A percentile compares a stretch with the other conserved stretches of the same genome.
Conservation (phyloP, 2,888 invertebrate genomes). For the Tinea trinotella region DNA sequence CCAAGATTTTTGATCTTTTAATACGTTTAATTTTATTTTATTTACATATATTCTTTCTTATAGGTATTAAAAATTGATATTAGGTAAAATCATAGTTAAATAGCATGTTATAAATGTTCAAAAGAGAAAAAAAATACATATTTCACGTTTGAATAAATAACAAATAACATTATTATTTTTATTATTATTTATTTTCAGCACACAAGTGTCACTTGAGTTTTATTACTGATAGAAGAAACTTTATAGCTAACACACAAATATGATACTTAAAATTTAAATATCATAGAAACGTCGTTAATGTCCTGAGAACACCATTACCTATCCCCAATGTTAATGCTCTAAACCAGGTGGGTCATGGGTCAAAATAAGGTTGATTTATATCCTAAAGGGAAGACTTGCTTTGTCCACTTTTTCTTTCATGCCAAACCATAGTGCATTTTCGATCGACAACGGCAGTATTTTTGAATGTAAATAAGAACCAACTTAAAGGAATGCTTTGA, state of each 20-base stretch:
- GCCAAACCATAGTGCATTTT: not conserved
- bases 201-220: not conserved
- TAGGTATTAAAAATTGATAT: too few species aligned
- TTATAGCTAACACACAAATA: not conserved
- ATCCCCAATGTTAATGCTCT: slow-evolving; percentile 30
- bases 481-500: too few species aligned
- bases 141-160: not conserved
- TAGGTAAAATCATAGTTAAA: too few species aligned
- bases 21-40: too few species aligned
- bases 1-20: too few species aligned
- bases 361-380: slow-evolving; percentile 53
- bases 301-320: slow-evolving; percentile 26
- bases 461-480: too few species aligned
- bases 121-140: too few species aligned
- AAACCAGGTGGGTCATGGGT: slow-evolving; percentile 42
- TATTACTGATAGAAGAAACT: not conserved
- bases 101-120: too few species aligned
- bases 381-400: slow-evolving; percentile 1
- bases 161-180: not conserved
- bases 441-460: not conserved
- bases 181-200: not conserved
- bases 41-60: too few species aligned
- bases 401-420: not conserved
- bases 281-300: slow-evolving; percentile 47
- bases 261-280: slow-evolving; percentile 32